Percentiles rank a stretch among this genome's conserved stretches.
These are phyloP conservation scores for Himalopsyche tibetana DNA, from an alignment of 2,888 invertebrate genomes.

Conservation along the genomic window DNA sequence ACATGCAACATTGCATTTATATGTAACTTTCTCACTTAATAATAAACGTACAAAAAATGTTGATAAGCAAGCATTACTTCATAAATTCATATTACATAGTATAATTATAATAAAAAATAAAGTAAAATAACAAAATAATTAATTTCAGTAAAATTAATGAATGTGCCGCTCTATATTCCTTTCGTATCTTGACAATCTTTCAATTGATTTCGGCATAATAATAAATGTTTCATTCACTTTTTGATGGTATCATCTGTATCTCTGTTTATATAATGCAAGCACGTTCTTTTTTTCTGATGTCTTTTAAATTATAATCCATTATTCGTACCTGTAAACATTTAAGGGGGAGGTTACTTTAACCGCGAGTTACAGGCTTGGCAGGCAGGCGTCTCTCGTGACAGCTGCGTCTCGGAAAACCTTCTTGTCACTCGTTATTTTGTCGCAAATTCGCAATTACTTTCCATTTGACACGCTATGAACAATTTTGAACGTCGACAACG, in stretches of 20 bases:
- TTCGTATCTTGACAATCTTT: too few relatives aligned
- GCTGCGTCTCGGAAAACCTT: constrained; percentile 43
- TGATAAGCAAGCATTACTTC: too few relatives aligned
- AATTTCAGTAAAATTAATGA: too few relatives aligned
- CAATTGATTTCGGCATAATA: neutral
- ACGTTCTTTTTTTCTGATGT: constrained; percentile 27
- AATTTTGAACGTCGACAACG: constrained; percentile 31
- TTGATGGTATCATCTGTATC: neutral
- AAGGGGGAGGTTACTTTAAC: constrained; percentile 22
- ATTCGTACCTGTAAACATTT: constrained; percentile 39
- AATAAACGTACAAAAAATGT: too few relatives aligned
- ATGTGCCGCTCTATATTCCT: too few relatives aligned
- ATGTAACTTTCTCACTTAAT: too few relatives aligned
- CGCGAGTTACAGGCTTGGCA: constrained; percentile 38
- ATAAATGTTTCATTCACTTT: neutral
- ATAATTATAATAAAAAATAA: too few relatives aligned
- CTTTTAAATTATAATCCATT: constrained; percentile 41
- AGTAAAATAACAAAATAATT: too few relatives aligned
- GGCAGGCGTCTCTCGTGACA: constrained; percentile 38
- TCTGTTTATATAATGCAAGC: constrained; percentile 3
- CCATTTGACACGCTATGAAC: constrained; percentile 42
- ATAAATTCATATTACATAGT: too few relatives aligned
- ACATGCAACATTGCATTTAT: too few relatives aligned
- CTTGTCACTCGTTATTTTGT: constrained; percentile 43
- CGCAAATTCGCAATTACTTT: constrained; percentile 41